Evolutionary conservation across 2,888 invertebrate species (phyloP).

Genomic region (Heteromyza rotundicornis): DNA sequence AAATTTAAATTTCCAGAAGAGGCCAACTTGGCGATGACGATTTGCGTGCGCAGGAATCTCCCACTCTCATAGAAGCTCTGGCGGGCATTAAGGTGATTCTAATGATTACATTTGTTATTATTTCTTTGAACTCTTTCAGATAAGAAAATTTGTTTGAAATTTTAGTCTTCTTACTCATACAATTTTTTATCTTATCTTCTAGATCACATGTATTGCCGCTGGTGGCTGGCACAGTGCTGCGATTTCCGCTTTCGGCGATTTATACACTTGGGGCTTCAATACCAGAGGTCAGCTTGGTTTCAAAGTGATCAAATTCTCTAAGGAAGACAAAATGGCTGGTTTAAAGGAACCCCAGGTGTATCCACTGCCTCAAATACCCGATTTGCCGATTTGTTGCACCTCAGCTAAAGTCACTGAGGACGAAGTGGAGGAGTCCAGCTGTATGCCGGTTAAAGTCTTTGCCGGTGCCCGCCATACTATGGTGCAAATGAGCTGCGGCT

Average conservation of each 20-base stretch:
- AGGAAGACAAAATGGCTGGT: too few relatives aligned
- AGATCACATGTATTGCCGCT: conserved; percentile 73
- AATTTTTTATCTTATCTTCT: too few relatives aligned
- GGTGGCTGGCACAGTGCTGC: conserved; percentile 90
- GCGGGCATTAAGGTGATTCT: conserved; percentile 70
- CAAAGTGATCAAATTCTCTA: conserved; percentile 59
- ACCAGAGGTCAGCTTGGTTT: conserved; percentile 84
- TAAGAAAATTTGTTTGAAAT: too few relatives aligned
- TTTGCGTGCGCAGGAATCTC: conserved; percentile 66
- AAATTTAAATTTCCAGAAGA: conserved; percentile 68
- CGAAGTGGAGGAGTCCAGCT: conserved; percentile 40
- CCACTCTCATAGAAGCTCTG: conserved; percentile 74
- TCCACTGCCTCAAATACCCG: conserved; percentile 56
- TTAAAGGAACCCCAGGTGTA: conserved; percentile 52
- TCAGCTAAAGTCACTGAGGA: background rate
- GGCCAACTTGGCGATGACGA: conserved; percentile 87
- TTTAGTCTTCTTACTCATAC: too few relatives aligned
- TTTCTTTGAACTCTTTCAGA: too few relatives aligned
- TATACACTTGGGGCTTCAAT: conserved; percentile 94
- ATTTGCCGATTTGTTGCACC: conserved; percentile 33
- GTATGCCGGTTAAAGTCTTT: conserved; percentile 65
- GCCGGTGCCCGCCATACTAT: conserved; percentile 83
- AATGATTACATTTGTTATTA: too few relatives aligned
- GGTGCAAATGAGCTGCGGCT: conserved; percentile 70
- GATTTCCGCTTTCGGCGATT: conserved; percentile 78